phyloP scores from a whole-genome alignment of 2,888 invertebrate species.

The Trachelus tabidus region DNA sequence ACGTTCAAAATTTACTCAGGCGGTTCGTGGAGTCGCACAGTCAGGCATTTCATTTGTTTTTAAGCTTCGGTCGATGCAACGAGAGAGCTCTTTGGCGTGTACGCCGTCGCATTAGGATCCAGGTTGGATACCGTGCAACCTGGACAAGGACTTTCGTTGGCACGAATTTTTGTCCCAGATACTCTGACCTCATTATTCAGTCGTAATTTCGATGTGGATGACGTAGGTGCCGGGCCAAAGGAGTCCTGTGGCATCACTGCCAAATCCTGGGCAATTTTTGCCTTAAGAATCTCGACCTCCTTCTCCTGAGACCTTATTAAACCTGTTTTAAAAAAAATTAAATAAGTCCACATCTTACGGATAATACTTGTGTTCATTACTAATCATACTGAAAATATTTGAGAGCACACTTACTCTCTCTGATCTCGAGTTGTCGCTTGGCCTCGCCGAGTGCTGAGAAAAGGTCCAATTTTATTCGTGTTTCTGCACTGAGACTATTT shows the following conservation, averaged over 20 bases:
- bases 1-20: background rate
- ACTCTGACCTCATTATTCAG: conserved; percentile 65
- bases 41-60: conserved; percentile 27
- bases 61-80: conserved; percentile 72
- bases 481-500: conserved; percentile 94
- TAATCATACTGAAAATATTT: background rate
- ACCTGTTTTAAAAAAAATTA: conserved; percentile 69
- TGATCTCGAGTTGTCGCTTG: conserved; percentile 88
- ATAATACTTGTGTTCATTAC: background rate
- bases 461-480: conserved; percentile 96
- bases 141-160: conserved; percentile 61
- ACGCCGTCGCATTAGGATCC: conserved; percentile 92
- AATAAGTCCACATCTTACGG: conserved; percentile 13
- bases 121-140: conserved; percentile 70
- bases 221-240: conserved; percentile 70
- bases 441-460: conserved; percentile 97
- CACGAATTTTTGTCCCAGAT: conserved; percentile 57
- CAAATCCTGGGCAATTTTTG: conserved; percentile 91
- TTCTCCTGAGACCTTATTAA: conserved; percentile 86
- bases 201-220: conserved; percentile 73
- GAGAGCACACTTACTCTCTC: conserved; percentile 76
- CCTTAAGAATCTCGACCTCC: conserved; percentile 90
- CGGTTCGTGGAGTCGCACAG: background rate
- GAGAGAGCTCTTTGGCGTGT: conserved; percentile 83
- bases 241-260: conserved; percentile 89